Evolutionary conservation across 2,113 vertebrate genomes (phyloP), one percentile per base, ranked within the genome.

Genomic region (Xiphophorus hellerii): DNA sequence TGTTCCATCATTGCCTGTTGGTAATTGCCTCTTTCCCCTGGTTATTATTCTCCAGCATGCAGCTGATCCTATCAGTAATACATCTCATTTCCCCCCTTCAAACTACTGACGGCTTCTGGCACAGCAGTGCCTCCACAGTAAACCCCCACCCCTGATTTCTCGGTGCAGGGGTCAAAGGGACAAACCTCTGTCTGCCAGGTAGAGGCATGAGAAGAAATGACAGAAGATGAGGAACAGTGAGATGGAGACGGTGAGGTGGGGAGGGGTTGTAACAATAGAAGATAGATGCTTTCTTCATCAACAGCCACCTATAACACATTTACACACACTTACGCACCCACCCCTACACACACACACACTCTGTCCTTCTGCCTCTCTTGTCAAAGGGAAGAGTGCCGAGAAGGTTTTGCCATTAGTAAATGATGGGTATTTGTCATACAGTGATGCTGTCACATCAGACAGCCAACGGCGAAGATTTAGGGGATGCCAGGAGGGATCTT

Each of bases 31-130:
- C 78, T 81, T 87, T 88, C 76, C 87, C 67, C 77, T 66, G 74
- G 79, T 90, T 84, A 82, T 87, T 90, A 79, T 85, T 84, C 83
- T 76, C 54, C 85, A 28, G 87, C 78, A 83, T 79, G 74, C 42
- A n/a, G 78, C 81, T 81, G 85, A 88, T 86, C 69, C 78, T 89
- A 84, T 88, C 91, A 81, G 78, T 62, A 85, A 87, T 78, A 78
- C 87, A 90, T 89, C 83, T 91, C 74, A 76, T 88, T 84, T 67
- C 88, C 76, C 90, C 91, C 84, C 94, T 90, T 62, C 86, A 93
- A 89, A 88, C 85, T 51, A 22, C 29, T 44, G 66, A 90, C 62
- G n/a, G 60, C 54, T 78, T 69, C 66, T 29, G 27, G 42, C 51
- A 2, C 62, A 37, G 25, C 30, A 22, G 29, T 25, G 65, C 69